These are phyloP conservation scores for Erinaceus europaeus DNA, from an alignment of 2,113 vertebrate species.

Conservation along the genomic window DNA sequence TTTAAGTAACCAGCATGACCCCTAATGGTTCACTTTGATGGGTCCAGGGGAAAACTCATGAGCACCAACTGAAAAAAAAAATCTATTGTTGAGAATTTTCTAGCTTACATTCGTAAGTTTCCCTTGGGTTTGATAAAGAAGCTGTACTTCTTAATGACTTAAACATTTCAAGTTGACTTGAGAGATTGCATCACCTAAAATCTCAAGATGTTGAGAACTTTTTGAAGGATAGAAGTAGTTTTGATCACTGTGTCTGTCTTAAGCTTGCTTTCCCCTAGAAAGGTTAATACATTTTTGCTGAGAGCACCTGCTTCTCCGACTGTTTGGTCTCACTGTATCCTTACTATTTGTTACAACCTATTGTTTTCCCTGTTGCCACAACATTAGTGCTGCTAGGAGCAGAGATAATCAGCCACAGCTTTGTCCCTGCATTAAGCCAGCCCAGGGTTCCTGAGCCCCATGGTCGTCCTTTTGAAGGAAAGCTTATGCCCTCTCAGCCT, in stretches of 20 bases:
- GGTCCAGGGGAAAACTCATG: neutral
- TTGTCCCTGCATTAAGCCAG: slow-evolving; percentile 28
- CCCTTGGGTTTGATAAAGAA: neutral
- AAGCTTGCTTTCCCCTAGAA: slow-evolving; percentile 8
- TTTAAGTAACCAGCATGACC: neutral
- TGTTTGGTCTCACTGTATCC: slow-evolving; percentile 52
- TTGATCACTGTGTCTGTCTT: neutral
- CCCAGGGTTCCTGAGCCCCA: slow-evolving; percentile 53
- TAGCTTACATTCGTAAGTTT: neutral
- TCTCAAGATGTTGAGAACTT: neutral
- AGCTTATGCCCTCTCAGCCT: slow-evolving; percentile 49
- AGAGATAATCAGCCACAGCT: slow-evolving; percentile 35
- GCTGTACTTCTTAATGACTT: neutral
- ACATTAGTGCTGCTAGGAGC: slow-evolving; percentile 74
- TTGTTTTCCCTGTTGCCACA: slow-evolving; percentile 74
- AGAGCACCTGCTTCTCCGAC: slow-evolving; percentile 61
- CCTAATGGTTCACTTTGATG: neutral
- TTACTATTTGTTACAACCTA: slow-evolving; percentile 43
- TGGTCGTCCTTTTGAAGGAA: slow-evolving; percentile 41
- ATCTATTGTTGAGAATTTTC: neutral
- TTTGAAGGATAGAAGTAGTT: neutral
- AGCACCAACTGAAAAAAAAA: neutral
- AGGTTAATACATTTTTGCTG: slow-evolving; percentile 43
- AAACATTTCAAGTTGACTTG: slow-evolving; percentile 1
- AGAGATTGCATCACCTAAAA: slow-evolving; percentile 55